Evolutionary conservation across 2,888 invertebrate species (phyloP), one percentile per base, ranked within the genome.

Genomic region (Cryptosula pallasiana): DNA sequence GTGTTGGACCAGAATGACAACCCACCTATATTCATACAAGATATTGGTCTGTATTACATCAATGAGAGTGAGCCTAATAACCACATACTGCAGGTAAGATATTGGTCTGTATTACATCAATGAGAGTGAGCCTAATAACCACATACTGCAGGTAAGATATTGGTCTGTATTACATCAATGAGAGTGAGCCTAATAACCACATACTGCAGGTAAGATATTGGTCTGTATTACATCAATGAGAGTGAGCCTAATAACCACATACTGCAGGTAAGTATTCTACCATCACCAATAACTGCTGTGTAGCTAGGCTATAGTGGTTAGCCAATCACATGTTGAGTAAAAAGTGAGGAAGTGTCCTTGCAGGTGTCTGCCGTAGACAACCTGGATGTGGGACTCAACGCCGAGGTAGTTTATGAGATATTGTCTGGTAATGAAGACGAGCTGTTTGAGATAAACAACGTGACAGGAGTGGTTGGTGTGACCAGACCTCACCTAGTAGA

Each of bases 1-100:
- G 63, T 63, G 5, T n/a, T 63, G 2, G 63, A 63, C 32, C 63
- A 63, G 63, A 63, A 63, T 63, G 63, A 63, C 27, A 63, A 63
- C 63, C 63, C 63, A 32, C 63, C 63, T 13, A n/a, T 63, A 29
- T 63, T 63, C 32, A 32, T 25, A 2, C 63, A 32, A 2, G 63
- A 63, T 9, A n/a, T 32, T 32, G 34, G 63, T 27, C 32, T 34
- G 9, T 63, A 63, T 32, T 63, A 29, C 32, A 34, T 63, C n/a
- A 13, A 34, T 32, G 63, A 63, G 32, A 27, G 32, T 27, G 2
- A 32, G 29, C 63, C 29, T 5, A n/a, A 20, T 25, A 32, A 63
- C 13, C 20, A 32, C 32, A n/a, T 63, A 2, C 27, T 63, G 2
- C 27, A 63, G 63, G 63, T 63, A 2, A 34, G 63, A 16, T 55